Evolutionary conservation across 2,888 invertebrate genomes (phyloP).

Genomic region (Tholera decimalis): DNA sequence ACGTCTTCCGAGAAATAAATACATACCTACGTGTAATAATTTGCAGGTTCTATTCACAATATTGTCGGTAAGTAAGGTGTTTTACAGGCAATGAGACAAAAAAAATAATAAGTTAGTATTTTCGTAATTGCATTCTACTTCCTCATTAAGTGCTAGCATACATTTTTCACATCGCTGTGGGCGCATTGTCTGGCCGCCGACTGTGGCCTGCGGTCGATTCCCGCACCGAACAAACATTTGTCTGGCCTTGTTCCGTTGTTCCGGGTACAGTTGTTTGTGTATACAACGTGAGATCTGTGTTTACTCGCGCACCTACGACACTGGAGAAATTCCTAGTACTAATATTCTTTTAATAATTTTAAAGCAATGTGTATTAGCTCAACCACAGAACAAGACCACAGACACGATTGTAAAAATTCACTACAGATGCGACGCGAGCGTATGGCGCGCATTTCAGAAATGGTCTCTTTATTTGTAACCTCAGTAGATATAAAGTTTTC

Average conservation of each 20-base stretch:
- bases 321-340: slow-evolving; percentile 27
- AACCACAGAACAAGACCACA: slow-evolving; percentile 12
- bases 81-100: slow-evolving; percentile 1
- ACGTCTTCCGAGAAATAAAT: too few species aligned
- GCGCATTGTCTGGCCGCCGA: slow-evolving; percentile 22
- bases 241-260: slow-evolving; percentile 38
- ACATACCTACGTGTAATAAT: not conserved
- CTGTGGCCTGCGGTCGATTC: slow-evolving; percentile 27
- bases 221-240: slow-evolving; percentile 35
- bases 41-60: too few species aligned
- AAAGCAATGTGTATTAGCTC: not conserved
- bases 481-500: slow-evolving; percentile 50
- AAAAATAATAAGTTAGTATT: not conserved
- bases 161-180: slow-evolving; percentile 17
- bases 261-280: slow-evolving; percentile 31
- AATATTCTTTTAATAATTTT: not conserved
- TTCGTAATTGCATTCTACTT: slow-evolving; percentile 16
- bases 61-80: not conserved
- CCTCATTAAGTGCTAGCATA: slow-evolving; percentile 12
- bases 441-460: not conserved
- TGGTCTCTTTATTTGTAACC: slow-evolving; percentile 48
- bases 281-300: slow-evolving; percentile 37
- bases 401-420: slow-evolving; percentile 6
- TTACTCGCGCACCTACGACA: slow-evolving; percentile 17
- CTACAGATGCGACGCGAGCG: slow-evolving; percentile 12